Evolutionary conservation across 2,113 vertebrate genomes (phyloP).

Genomic region (Pyrgilauda ruficollis): DNA sequence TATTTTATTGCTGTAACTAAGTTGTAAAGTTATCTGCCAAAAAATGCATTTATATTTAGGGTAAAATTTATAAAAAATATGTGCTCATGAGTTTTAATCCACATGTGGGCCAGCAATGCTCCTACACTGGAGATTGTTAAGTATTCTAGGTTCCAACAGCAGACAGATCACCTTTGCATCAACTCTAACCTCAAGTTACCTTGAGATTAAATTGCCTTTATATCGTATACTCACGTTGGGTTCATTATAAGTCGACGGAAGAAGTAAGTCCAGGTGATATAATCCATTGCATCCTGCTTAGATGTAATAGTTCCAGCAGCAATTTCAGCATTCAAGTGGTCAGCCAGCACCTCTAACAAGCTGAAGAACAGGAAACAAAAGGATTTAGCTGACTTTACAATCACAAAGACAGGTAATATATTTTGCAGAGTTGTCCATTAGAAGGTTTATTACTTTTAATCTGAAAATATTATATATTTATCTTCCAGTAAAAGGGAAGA

Average conservation of each 20-base stretch:
- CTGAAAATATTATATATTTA: slow-evolving; percentile 31
- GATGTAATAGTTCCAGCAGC: slow-evolving; percentile 92
- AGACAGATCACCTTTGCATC: background rate
- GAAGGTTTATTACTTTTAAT: slow-evolving; percentile 39
- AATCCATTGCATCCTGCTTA: slow-evolving; percentile 98
- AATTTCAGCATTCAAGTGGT: slow-evolving; percentile 96
- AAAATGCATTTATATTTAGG: slow-evolving; percentile 33
- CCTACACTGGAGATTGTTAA: background rate
- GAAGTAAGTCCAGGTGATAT: slow-evolving; percentile 99
- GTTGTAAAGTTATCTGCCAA: slow-evolving; percentile 34
- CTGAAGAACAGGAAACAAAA: slow-evolving; percentile 70
- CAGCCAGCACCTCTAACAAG: slow-evolving; percentile 89
- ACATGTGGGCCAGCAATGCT: background rate
- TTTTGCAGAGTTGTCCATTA: background rate
- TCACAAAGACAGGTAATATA: slow-evolving; percentile 11
- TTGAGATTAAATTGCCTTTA: background rate
- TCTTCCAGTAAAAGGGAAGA: background rate
- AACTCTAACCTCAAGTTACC: background rate
- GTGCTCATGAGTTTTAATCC: background rate
- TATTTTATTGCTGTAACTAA: slow-evolving; percentile 17
- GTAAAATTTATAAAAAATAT: background rate
- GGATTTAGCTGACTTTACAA: background rate
- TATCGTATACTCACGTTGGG: slow-evolving; percentile 82
- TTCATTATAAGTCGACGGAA: slow-evolving; percentile 98
- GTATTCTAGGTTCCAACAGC: background rate